Percentiles rank a stretch among this genome's conserved stretches.
These are phyloP conservation scores for Zaprionus davidi DNA, from an alignment of 1,140 invertebrate genomes.

Conservation along the genomic window DNA sequence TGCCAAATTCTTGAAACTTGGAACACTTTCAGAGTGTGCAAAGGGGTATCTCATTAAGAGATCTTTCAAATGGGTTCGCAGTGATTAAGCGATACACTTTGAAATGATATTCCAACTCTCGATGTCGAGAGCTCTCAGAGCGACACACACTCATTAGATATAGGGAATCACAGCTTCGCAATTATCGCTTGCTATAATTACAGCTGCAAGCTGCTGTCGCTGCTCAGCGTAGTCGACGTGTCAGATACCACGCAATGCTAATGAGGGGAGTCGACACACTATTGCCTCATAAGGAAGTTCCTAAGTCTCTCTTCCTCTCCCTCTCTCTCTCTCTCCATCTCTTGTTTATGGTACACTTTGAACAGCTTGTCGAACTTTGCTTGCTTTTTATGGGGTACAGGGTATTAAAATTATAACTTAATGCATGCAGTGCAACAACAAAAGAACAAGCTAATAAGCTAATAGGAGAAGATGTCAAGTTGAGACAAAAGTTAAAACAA, in stretches of 20 bases:
- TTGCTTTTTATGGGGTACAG: conserved; percentile 18
- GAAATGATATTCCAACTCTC: conserved; percentile 1
- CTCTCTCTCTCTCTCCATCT: too few species aligned
- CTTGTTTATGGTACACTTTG: not conserved
- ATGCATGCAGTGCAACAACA: conserved; percentile 69
- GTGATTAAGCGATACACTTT: conserved; percentile 4
- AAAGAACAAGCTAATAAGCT: conserved; percentile 42
- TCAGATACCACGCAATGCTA: not conserved
- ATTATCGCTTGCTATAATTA: not conserved
- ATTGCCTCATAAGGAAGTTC: not conserved
- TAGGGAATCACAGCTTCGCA: not conserved
- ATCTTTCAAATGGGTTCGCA: conserved; percentile 1
- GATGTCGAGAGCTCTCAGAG: not conserved
- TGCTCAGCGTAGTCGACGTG: not conserved
- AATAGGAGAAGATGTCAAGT: conserved; percentile 74
- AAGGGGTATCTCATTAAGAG: not conserved
- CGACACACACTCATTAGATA: not conserved
- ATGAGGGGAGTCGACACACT: too few species aligned
- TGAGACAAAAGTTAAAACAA: conserved; percentile 74
- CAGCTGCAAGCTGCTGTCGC: not conserved
- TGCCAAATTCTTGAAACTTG: conserved; percentile 7
- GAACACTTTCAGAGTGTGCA: not conserved
- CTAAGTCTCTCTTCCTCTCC: not conserved
- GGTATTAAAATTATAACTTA: conserved; percentile 68
- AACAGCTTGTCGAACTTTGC: conserved; percentile 6